These are phyloP conservation scores for Drosophila putrida DNA, from an alignment of 2,888 invertebrate genomes.

Conservation along the genomic window DNA sequence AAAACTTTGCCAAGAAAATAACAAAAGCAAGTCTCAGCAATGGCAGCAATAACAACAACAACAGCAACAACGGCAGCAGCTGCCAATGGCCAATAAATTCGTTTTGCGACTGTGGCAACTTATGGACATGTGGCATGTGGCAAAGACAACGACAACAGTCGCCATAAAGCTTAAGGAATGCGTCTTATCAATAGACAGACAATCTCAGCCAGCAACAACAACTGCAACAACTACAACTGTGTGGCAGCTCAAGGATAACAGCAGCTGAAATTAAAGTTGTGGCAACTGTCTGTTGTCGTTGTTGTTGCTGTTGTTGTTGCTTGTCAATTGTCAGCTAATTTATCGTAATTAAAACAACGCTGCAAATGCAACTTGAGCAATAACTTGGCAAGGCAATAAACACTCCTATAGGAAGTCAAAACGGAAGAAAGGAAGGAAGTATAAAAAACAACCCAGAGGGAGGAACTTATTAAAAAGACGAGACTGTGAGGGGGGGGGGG, in stretches of 20 bases:
- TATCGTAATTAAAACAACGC: conserved; percentile 71
- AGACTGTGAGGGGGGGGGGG: not conserved
- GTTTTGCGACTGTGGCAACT: conserved; percentile 46
- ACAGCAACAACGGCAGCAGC: conserved; percentile 25
- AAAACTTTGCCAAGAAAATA: conserved; percentile 6
- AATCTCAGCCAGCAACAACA: conserved; percentile 48
- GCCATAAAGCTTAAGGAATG: conserved; percentile 68
- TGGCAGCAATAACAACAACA: conserved; percentile 16
- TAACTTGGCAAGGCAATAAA: not conserved
- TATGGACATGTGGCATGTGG: conserved; percentile 51
- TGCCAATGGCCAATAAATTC: conserved; percentile 62
- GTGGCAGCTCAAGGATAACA: conserved; percentile 75
- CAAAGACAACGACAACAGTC: conserved; percentile 28
- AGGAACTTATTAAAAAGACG: too few species aligned
- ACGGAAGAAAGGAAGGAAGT: conserved; percentile 17
- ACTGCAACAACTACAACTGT: conserved; percentile 29
- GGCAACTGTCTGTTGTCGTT: conserved; percentile 24
- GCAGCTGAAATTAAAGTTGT: conserved; percentile 26
- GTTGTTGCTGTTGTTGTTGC: conserved; percentile 14
- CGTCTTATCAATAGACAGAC: conserved; percentile 67
- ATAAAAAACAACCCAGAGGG: not conserved
- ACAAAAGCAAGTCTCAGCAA: conserved; percentile 13
- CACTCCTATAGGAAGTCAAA: not conserved
- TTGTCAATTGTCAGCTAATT: conserved; percentile 58
- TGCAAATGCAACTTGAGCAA: conserved; percentile 37